Conservation (phyloP, 1,140 invertebrate species). For the Ceratosolen solmsi region DNA sequence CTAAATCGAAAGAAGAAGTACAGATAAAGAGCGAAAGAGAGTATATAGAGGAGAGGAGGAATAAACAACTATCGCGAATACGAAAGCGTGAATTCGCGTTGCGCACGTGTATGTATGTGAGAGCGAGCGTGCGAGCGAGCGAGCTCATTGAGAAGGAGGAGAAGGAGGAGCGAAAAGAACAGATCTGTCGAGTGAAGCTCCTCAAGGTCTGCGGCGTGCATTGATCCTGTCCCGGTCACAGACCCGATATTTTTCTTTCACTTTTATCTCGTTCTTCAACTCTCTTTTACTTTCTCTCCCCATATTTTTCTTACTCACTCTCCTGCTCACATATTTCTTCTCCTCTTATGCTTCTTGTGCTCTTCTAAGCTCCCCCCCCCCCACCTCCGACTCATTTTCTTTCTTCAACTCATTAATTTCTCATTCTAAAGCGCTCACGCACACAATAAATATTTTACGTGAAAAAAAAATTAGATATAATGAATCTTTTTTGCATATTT, state of each 20-base stretch:
- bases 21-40: conserved; percentile 48
- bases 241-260: conserved; percentile 60
- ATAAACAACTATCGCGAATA: conserved; percentile 41
- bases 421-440: neutral
- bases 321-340: neutral
- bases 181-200: conserved; percentile 55
- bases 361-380: conserved; percentile 35
- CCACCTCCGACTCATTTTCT: conserved; percentile 29
- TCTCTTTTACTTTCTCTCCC: conserved; percentile 31
- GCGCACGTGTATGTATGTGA: too few relatives aligned
- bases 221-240: conserved; percentile 72
- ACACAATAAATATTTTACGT: too few relatives aligned
- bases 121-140: conserved; percentile 35
- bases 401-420: conserved; percentile 16
- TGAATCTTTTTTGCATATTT: too few relatives aligned
- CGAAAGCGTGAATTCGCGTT: too few relatives aligned
- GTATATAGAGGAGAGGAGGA: conserved; percentile 36
- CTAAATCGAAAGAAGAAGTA: conserved; percentile 50
- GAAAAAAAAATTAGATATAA: too few relatives aligned
- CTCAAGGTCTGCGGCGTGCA: conserved; percentile 72
- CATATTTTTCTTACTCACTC: neutral
- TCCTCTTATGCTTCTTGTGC: neutral
- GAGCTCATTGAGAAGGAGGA: conserved; percentile 36
- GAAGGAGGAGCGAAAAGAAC: conserved; percentile 4
- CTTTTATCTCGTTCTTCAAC: conserved; percentile 44